phyloP scores from a whole-genome alignment of 30 jellyfish, hydroid and myxozoan species.

The Aurelia sp. region DNA sequence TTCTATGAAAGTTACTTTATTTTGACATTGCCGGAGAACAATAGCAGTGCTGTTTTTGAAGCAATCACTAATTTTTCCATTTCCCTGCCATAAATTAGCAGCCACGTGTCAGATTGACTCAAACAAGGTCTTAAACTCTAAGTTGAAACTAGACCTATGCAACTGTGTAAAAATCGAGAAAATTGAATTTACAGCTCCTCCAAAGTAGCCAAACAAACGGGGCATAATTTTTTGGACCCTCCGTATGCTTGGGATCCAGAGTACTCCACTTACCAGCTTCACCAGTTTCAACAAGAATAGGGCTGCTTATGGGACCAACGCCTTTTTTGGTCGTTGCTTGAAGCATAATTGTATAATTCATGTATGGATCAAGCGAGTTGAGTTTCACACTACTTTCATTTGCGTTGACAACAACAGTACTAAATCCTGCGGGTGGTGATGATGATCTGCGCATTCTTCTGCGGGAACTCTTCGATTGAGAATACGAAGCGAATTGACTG shows the following conservation, averaged over 20 bases:
- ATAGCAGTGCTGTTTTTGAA: no score
- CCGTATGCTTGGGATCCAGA: background rate
- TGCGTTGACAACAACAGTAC: constrained; percentile 17
- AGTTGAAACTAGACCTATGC: no score
- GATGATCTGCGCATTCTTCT: constrained; percentile 43
- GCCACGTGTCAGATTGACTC: no score
- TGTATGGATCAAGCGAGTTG: constrained; percentile 48
- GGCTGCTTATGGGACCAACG: constrained; percentile 55
- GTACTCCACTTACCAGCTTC: constrained; percentile 37
- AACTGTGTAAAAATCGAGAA: no score
- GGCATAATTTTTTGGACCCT: no score
- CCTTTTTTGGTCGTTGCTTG: constrained; percentile 74
- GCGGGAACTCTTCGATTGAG: background rate
- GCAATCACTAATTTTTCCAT: no score
- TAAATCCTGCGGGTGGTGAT: constrained; percentile 22
- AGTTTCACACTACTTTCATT: constrained; percentile 22
- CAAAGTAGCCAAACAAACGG: no score
- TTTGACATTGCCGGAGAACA: no score
- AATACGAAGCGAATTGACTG: background rate
- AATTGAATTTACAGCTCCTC: no score
- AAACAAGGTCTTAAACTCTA: no score
- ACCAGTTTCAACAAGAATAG: constrained; percentile 53
- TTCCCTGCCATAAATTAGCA: no score
- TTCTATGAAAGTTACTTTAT: no score
- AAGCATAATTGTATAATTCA: constrained; percentile 51